These are phyloP conservation scores for Nylanderia fulva DNA, from an alignment of 1,140 invertebrate genomes.

Conservation along the genomic window DNA sequence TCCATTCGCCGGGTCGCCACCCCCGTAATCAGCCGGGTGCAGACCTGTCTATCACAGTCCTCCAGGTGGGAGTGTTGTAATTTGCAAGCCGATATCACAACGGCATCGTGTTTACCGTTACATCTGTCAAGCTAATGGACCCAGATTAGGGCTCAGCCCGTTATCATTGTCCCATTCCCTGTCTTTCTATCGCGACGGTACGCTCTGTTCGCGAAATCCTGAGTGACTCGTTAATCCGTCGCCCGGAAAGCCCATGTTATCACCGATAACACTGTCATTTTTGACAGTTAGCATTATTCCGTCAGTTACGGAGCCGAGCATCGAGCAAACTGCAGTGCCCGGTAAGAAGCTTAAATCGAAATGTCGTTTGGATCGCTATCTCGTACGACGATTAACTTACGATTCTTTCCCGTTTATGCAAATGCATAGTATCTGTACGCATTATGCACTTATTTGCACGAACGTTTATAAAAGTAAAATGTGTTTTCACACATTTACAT, in stretches of 20 bases:
- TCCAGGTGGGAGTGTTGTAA: constrained; percentile 74
- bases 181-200: constrained; percentile 64
- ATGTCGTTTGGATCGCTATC: constrained; percentile 27
- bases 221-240: constrained; percentile 70
- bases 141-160: constrained; percentile 72
- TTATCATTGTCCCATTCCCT: constrained; percentile 72
- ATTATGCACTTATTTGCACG: background rate
- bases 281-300: constrained; percentile 55
- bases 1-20: constrained; percentile 34
- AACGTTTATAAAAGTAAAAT: constrained; percentile 39
- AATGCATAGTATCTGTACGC: background rate
- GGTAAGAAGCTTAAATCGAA: constrained; percentile 57
- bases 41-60: constrained; percentile 77
- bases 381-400: background rate
- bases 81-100: constrained; percentile 77
- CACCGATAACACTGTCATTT: constrained; percentile 63
- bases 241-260: constrained; percentile 59
- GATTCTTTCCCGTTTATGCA: background rate
- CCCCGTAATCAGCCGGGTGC: constrained; percentile 71
- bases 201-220: constrained; percentile 61
- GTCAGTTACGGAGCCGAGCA: constrained; percentile 52
- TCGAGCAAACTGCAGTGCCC: constrained; percentile 27
- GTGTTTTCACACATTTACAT: constrained; percentile 14
- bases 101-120: constrained; percentile 76
- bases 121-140: constrained; percentile 76